phyloP scores from a whole-genome alignment of 2,797 vertebrate genomes.

The Rallus crepitans region DNA sequence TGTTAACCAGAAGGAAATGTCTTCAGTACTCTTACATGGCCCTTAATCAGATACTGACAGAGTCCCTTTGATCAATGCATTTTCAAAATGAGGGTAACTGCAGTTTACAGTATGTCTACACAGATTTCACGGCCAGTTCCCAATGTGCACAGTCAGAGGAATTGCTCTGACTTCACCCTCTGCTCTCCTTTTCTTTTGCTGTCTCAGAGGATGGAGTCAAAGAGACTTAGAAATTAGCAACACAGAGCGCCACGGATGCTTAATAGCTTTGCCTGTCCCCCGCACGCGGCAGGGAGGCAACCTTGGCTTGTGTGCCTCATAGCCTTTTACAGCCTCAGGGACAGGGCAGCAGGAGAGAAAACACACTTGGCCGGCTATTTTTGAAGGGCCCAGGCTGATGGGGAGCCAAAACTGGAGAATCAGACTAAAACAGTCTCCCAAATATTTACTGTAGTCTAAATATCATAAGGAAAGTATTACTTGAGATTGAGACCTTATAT shows the following conservation, averaged over 20 bases:
- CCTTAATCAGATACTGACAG: conserved; percentile 87
- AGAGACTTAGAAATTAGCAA: conserved; percentile 17
- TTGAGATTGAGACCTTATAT: not conserved
- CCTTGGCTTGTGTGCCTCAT: not conserved
- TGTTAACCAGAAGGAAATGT: conserved; percentile 86
- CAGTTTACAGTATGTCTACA: conserved; percentile 68
- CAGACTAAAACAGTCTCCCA: not conserved
- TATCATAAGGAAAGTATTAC: not conserved
- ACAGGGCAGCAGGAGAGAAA: conserved; percentile 39
- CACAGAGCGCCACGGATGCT: not conserved
- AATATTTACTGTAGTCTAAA: not conserved
- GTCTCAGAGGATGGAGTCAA: conserved; percentile 37
- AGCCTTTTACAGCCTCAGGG: conserved; percentile 16
- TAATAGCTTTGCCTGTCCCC: not conserved
- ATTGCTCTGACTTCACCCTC: conserved; percentile 51
- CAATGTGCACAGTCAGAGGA: conserved; percentile 48
- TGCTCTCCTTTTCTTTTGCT: conserved; percentile 30
- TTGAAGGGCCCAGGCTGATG: not conserved
- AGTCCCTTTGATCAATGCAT: conserved; percentile 81
- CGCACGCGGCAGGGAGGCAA: not conserved
- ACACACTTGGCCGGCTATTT: conserved; percentile 24
- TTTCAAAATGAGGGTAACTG: conserved; percentile 76
- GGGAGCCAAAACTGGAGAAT: not conserved
- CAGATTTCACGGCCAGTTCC: conserved; percentile 74
- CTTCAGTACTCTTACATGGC: conserved; percentile 83